Evolutionary conservation across 2,113 vertebrate genomes (phyloP).

Genomic region (Callipepla californica): DNA sequence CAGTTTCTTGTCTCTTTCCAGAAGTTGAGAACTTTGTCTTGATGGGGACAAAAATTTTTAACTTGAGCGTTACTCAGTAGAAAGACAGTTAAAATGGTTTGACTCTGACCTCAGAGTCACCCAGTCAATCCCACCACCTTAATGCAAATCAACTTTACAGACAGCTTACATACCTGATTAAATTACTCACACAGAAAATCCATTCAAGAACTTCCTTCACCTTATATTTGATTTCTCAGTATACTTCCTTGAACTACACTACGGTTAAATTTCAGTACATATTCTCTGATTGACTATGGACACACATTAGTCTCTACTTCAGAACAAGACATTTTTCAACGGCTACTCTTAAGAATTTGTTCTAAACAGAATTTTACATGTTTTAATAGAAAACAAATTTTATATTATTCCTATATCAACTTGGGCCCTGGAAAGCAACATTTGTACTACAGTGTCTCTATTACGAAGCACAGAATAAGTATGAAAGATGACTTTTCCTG

Average conservation of each 20-base stretch:
- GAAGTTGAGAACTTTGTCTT: not conserved
- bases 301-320: fast-evolving
- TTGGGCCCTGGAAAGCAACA: not conserved
- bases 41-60: not conserved
- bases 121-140: not conserved
- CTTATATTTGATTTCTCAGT: not conserved
- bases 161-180: not conserved
- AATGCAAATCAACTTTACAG: not conserved
- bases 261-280: not conserved
- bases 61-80: not conserved
- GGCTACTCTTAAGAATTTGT: not conserved
- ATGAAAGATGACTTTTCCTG: not conserved
- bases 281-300: not conserved
- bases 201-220: not conserved
- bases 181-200: not conserved
- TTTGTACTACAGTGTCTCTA: not conserved
- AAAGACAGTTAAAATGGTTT: not conserved
- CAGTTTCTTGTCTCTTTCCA: not conserved
- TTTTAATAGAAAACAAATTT: not conserved
- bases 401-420: not conserved
- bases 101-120: not conserved
- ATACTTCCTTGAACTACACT: not conserved
- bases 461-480: not conserved
- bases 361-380: not conserved
- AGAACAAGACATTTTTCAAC: not conserved